Evolutionary conservation across 2,113 vertebrate genomes (phyloP).

Genomic region (Hypanus sabinus): DNA sequence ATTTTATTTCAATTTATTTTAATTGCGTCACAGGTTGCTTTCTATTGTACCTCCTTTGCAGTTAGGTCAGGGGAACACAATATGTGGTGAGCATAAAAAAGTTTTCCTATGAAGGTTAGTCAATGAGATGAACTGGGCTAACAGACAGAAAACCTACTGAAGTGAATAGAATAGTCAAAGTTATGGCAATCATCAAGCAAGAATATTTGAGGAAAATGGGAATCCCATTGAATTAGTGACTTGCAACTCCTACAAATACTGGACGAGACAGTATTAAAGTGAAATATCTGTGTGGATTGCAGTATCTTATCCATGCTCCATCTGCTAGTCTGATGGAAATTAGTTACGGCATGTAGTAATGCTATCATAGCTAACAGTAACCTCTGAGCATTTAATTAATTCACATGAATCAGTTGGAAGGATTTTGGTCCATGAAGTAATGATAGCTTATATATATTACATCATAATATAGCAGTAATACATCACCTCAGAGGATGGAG

Average conservation of each 20-base stretch:
- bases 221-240: neutral
- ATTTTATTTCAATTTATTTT: conserved; percentile 3
- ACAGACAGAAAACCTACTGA: neutral
- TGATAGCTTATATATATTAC: neutral
- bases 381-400: neutral
- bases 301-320: neutral
- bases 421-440: neutral
- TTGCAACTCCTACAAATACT: neutral
- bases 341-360: neutral
- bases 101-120: neutral
- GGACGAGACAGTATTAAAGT: neutral
- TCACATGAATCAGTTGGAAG: neutral
- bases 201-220: neutral
- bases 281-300: neutral
- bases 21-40: neutral
- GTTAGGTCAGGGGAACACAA: neutral
- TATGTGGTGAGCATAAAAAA: neutral
- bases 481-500: neutral
- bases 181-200: neutral
- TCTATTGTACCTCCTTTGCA: neutral
- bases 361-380: neutral
- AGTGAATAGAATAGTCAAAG: neutral
- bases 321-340: neutral
- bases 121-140: neutral
- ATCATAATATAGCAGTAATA: neutral